A percentile compares a stretch with the other conserved stretches of the same genome.
These are phyloP conservation scores for Xiphias gladius DNA, from an alignment of 2,113 vertebrate genomes.

Conservation along the genomic window DNA sequence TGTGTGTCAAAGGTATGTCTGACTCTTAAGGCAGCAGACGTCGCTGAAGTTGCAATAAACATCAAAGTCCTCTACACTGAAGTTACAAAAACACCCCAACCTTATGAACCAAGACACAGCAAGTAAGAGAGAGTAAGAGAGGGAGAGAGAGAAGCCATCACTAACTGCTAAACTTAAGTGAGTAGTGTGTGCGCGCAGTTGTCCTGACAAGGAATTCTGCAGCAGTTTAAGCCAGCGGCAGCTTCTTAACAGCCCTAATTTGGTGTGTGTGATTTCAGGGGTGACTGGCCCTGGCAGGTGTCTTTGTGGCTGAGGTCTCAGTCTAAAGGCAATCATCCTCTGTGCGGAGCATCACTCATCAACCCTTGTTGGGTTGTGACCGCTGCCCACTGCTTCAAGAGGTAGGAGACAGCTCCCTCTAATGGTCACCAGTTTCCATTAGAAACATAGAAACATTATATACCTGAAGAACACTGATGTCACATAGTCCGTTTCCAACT, in stretches of 20 bases:
- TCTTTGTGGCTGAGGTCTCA: constrained; percentile 88
- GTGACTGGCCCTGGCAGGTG: constrained; percentile 91
- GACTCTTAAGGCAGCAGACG: too few species aligned
- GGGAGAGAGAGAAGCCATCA: too few species aligned
- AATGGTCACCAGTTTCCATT: constrained; percentile 29
- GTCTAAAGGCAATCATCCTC: constrained; percentile 85
- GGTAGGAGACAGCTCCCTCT: constrained; percentile 77
- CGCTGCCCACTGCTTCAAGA: constrained; percentile 94
- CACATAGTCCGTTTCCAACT: background rate
- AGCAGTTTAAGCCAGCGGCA: background rate
- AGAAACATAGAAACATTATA: background rate
- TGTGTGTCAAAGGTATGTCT: too few species aligned
- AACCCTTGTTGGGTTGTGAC: constrained; percentile 90
- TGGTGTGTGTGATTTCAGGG: constrained; percentile 74
- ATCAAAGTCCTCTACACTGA: too few species aligned
- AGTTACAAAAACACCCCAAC: too few species aligned
- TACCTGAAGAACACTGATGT: background rate
- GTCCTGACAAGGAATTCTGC: background rate
- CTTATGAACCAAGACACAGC: too few species aligned
- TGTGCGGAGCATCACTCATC: constrained; percentile 90
- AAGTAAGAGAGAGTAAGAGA: too few species aligned
- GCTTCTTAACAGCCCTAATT: background rate
- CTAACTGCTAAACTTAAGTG: too few species aligned
- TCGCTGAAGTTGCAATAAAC: too few species aligned
- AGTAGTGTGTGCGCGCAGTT: background rate